These are phyloP conservation scores for Hormaphis cornu DNA, from an alignment of 1,140 invertebrate species.

Conservation along the genomic window DNA sequence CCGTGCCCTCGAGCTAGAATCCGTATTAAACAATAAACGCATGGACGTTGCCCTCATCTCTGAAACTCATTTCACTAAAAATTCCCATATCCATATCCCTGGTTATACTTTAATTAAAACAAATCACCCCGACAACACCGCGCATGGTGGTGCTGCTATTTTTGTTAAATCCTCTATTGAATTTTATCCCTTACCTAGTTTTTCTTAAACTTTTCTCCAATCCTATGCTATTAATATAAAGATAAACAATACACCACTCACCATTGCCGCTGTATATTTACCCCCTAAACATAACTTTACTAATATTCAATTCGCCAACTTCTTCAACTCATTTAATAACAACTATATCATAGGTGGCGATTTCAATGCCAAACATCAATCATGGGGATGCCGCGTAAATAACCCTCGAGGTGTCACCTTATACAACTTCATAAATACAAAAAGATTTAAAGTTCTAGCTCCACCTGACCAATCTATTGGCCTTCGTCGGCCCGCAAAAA, in stretches of 20 bases:
- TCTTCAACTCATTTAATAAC: conserved; percentile 39
- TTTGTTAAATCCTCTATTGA: not conserved
- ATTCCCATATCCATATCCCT: not conserved
- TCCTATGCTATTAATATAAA: conserved; percentile 19
- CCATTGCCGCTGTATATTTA: conserved; percentile 17
- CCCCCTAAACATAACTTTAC: conserved; percentile 38
- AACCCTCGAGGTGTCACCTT: conserved; percentile 39
- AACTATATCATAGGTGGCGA: conserved; percentile 38
- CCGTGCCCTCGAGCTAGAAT: conserved; percentile 33
- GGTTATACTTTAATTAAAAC: conserved; percentile 6
- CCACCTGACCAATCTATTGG: conserved; percentile 43
- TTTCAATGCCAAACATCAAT: conserved; percentile 24
- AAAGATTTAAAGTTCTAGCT: conserved; percentile 31
- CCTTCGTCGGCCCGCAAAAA: conserved; percentile 39
- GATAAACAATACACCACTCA: not conserved
- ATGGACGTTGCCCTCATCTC: conserved; percentile 36
- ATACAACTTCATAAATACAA: conserved; percentile 35
- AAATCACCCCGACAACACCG: conserved; percentile 9
- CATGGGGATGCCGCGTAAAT: conserved; percentile 38
- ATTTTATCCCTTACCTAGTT: not conserved
- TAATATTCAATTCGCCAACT: conserved; percentile 37
- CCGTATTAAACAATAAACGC: conserved; percentile 33
- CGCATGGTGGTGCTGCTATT: conserved; percentile 12
- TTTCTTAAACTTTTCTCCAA: not conserved
- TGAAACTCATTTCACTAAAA: conserved; percentile 34